Evolutionary conservation across 2,888 invertebrate genomes (phyloP), one percentile per base, ranked within the genome.

Genomic region (Dryobotodes eremita): DNA sequence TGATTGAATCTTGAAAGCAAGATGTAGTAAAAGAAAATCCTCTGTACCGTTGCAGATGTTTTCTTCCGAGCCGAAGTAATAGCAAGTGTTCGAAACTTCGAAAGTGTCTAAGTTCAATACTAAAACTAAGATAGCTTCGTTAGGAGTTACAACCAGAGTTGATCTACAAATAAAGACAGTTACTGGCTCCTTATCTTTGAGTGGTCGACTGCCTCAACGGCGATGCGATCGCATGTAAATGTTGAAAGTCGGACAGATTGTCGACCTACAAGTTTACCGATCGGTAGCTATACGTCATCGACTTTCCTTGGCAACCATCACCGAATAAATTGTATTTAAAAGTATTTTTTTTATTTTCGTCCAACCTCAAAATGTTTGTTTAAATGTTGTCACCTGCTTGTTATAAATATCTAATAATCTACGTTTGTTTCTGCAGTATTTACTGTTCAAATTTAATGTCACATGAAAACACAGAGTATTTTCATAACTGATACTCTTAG

Each of bases 231-330:
- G 75, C 78, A 85, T 80, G 83, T 88, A 73, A 86, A 87, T 87
- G 85, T 89, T 88, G 85, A 89, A 89, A 88, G 86, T 86, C 84
- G 83, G 86, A 85, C 88, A 79, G 79, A 85, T 83, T 80, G 86
- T 85, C 86, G 89, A 86, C 89, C 91, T 83, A 90, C 87, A 89
- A 90, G 84, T 83, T 86, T 86, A 79, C 77, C 75, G 86, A 88
- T 89, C 81, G 72, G 86, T 86, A 84, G 88, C 84, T 79, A 57
- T 83, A 86, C 71, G 80, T 88, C 88, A 89, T 87, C 83, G 71
- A 71, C 83, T 83, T 88, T 78, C 88, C 86, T 90, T 89, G 89
- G 88, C 87, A 89, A 85, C 81, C 73, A 75, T 74, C 80, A 75
- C 68, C 66, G 10, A 75, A 87, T 89, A 89, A 89, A 88, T 89